Percentiles rank a stretch among this genome's conserved stretches.
These are phyloP conservation scores for Oreochromis spilurus DNA, from an alignment of 2,113 vertebrate species.

Conservation along the genomic window DNA sequence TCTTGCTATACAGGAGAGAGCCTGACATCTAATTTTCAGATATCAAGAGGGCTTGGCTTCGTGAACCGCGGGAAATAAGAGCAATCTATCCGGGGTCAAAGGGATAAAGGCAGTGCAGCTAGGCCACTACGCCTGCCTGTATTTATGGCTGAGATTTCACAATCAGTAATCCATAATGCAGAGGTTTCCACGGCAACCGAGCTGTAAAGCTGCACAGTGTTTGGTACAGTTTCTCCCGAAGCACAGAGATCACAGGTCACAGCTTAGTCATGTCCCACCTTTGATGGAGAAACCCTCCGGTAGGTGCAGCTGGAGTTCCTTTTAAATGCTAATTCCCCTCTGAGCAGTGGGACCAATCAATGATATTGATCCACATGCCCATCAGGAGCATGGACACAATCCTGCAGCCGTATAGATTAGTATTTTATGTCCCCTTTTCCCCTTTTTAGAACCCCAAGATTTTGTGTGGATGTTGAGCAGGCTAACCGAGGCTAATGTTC, in stretches of 20 bases:
- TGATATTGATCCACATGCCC: constrained; percentile 22
- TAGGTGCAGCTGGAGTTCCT: not conserved
- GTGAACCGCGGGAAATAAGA: constrained; percentile 56
- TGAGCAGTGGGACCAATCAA: constrained; percentile 12
- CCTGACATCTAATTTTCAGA: constrained; percentile 46
- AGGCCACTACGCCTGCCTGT: not conserved
- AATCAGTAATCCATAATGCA: not conserved
- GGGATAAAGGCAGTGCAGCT: not conserved
- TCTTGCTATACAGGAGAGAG: constrained; percentile 21
- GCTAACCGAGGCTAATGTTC: not conserved
- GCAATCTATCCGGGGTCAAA: constrained; percentile 44
- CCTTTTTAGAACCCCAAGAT: not conserved
- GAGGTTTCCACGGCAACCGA: not conserved
- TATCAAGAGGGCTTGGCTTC: constrained; percentile 27
- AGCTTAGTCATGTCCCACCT: not conserved
- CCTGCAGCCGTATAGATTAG: not conserved
- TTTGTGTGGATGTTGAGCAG: not conserved
- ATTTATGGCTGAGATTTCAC: not conserved
- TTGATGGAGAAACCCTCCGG: constrained; percentile 1
- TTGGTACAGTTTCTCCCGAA: not conserved
- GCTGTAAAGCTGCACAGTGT: not conserved
- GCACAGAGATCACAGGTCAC: constrained; percentile 1
- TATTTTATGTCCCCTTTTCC: not conserved
- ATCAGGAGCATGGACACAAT: not conserved
- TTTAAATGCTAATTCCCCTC: constrained; percentile 36